Base-by-base conservation (phyloP, 2,797 vertebrate species). In the Notamacropus eugenii region DNA sequence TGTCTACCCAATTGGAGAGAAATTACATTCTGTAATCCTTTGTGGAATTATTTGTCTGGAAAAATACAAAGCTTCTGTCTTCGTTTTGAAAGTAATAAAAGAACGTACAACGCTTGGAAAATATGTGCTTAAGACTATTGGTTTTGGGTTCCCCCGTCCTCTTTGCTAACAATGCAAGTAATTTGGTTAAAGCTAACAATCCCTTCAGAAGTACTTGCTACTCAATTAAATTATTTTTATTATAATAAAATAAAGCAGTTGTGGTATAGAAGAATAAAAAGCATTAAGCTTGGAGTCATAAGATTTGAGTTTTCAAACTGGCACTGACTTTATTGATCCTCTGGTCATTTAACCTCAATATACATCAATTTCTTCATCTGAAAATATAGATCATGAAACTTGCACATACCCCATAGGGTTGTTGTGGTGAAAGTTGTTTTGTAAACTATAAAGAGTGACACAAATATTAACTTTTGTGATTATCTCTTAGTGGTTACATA, bases 11-110 rank as follows among this genome's bases (percentile, higher is more conserved):
- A 59, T 10, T 82, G 67, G 67, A 82, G 67, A 82, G n/a, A n/a
- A 46, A 82, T 82, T 82, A 5, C 67, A 82, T 82, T 82, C 40
- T 82, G 67, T 82, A 82, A 82, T 82, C n/a, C 67, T 82, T 82
- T 82, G 67, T 82, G n/a, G 67, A 74, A 93, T 92, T 54, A 22
- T 31, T 90, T 96, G 94, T 16, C 29, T 92, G 62, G 58, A 93
- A 82, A 52, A 91, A 50, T 54, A 24, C 27, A 87, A 22, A 93
- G n/a, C 13, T 91, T 94, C 57, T 57, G 34, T 56, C 67, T 95
- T 94, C 40, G 74, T 92, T 93, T 94, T 54, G 9, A 94, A 97
- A 94, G 95, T 62, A 92, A 91, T 40, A 50, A 93, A 92, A 94
- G 29, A 1, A 59, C 92, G 90, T 74, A 29, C 24, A 55, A 22